Percentiles rank a stretch among this genome's conserved stretches.
Conservation (phyloP, 2,888 invertebrate species). For the Acleris literana region DNA sequence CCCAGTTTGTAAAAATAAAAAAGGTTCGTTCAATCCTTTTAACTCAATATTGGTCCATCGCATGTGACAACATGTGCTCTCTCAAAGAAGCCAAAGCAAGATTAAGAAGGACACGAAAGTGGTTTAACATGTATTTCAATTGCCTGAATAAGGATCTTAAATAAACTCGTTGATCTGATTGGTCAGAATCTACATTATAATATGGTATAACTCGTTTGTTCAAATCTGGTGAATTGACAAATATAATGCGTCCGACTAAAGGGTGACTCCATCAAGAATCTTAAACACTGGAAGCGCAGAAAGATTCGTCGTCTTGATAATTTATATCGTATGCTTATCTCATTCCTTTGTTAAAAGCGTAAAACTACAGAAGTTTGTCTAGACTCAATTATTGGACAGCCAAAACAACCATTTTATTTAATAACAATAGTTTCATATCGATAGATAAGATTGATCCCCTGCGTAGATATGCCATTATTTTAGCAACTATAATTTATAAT, state of each 20-base stretch:
- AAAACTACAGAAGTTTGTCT: constrained; percentile 11
- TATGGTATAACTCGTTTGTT: not conserved
- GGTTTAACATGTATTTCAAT: not conserved
- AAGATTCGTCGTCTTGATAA: not conserved
- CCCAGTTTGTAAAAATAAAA: too few relatives aligned
- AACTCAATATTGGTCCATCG: too few relatives aligned
- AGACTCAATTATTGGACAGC: constrained; percentile 6
- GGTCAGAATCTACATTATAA: not conserved
- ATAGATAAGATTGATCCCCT: constrained; percentile 2
- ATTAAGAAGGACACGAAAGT: too few relatives aligned
- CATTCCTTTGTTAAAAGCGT: not conserved
- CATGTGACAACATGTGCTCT: too few relatives aligned
- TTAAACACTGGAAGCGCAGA: not conserved
- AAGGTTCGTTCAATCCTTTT: too few relatives aligned
- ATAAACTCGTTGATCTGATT: not conserved
- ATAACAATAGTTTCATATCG: not conserved
- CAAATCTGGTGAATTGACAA: not conserved
- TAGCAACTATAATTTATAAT: not conserved
- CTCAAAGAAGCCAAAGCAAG: too few relatives aligned
- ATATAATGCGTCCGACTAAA: constrained; percentile 4
- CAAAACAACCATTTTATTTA: constrained; percentile 5
- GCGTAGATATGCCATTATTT: constrained; percentile 4
- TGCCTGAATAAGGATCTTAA: not conserved
- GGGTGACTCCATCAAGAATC: constrained; percentile 1
- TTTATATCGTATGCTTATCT: constrained; percentile 5